Base-by-base conservation (phyloP, 2,797 vertebrate genomes). In the Cyclopterus lumpus region DNA sequence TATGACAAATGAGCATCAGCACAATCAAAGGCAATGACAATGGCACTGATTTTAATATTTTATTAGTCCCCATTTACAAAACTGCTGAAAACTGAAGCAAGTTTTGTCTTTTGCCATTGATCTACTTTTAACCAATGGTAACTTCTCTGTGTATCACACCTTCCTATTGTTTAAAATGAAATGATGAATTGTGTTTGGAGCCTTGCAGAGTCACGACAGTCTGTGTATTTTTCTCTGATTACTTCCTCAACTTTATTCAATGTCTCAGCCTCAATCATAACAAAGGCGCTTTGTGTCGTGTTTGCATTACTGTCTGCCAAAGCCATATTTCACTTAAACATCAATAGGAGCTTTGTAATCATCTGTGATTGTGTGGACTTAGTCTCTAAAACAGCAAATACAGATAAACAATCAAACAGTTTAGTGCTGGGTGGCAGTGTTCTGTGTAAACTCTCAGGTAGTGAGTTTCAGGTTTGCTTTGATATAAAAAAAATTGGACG, bases 311-410 rank as follows among this genome's bases (percentile, higher is more conserved):
- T 51, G 24, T 79, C 72, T 67, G 22, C 30, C 38, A 55, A 69
- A 59, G 54, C 36, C 66, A 54, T 28, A 77, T 72, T 68, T 59
- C 38, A 55, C 44, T 72, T 24, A 30, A 30, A 76, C 68, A 84
- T 80, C 73, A 89, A 74, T 54, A 48, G 67, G 30, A 63, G 6
- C 67, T 40, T 75, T 82, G 73, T 80, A 55, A 73, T 80, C 67
- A 34, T 54, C 57, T 64, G 9, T 34, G 44, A 60, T 60, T 11
- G 26, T 14, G 38, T 48, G 46, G 68, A 55, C 59, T 59, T 32
- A 22, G 68, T 83, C 70, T 82, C 72, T 69, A 24, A 67, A 71
- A 78, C 73, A 82, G 55, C 84, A 72, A 69, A 77, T 8, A 54
- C 32, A 73, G 53, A 61, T 34, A 80, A 68, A 63, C 67, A 84